Evolutionary conservation across 2,797 vertebrate genomes (phyloP), one percentile per base, ranked within the genome.

Genomic region (Alexandromys oeconomus): DNA sequence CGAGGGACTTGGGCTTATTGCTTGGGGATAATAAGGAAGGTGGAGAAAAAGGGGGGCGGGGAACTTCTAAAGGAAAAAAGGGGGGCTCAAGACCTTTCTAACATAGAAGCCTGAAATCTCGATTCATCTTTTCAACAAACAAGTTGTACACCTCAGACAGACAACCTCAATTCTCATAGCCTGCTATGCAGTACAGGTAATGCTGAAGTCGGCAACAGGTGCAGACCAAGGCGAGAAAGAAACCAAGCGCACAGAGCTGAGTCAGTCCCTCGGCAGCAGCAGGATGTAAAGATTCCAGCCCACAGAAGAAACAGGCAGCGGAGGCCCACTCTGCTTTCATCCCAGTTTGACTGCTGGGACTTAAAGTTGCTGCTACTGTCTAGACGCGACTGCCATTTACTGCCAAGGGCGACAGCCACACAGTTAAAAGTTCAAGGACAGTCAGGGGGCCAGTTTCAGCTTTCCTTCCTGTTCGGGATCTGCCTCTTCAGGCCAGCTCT

Each of bases 71-170:
- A 14, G 17, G 3, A 54, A 54, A 40, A 82, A 59, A 21, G 23
- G 46, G 21, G 11, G 29, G 10, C 27, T 71, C 5, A 85, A 25
- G 6, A 90, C 37, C 21, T 87, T 82, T 91, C 67, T 87, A 88
- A 87, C 34, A 13, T 48, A 89, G 63, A 94, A 95, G 79, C 13
- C 34, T 95, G 48, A 94, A 93, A 37, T 69, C 13, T 81, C 69
- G 0, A 43, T 77, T 84, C 29, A 37, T 63, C 79, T 67, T 80
- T 93, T 34, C 31, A 67, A 73, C 17, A 76, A 80, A 48, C 21
- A 3, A 93, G 23, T 10, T 84, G 59, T 14, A 15, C 27, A 84
- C 37, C 54, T 57, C 46, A 48, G 46, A 48, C 10, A 48, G 46
- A 10, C 46, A 48, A 48, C 46, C 46, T 48, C 46, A 48, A 48